phyloP scores from a whole-genome alignment of 1,140 invertebrate genomes.

The Coptotermes formosanus region DNA sequence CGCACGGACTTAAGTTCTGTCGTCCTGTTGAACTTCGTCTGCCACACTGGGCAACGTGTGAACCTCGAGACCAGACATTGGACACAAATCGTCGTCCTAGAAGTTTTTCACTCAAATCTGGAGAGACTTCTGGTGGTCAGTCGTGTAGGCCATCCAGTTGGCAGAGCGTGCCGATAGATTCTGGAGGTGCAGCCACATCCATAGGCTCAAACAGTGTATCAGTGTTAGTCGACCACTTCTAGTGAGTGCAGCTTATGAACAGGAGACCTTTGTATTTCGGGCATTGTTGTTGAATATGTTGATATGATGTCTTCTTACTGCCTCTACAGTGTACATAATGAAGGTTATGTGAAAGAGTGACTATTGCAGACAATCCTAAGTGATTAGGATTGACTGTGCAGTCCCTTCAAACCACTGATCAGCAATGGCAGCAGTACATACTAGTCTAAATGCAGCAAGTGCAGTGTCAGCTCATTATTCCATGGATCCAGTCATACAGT shows the following conservation, averaged over 20 bases:
- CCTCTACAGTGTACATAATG: too few species aligned
- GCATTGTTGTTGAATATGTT: too few species aligned
- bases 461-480: too few species aligned
- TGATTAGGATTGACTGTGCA: too few species aligned
- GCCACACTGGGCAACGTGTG: slow-evolving; percentile 62
- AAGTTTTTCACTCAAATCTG: slow-evolving; percentile 22
- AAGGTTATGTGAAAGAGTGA: too few species aligned
- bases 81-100: background rate
- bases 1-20: slow-evolving; percentile 84
- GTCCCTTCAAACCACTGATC: too few species aligned
- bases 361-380: too few species aligned
- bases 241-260: background rate
- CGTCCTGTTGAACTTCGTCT: slow-evolving; percentile 82
- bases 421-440: too few species aligned
- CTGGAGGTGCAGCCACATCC: background rate
- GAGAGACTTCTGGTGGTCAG: background rate
- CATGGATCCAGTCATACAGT: too few species aligned
- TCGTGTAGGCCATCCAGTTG: background rate
- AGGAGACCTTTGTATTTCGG: background rate
- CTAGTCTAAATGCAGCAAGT: too few species aligned
- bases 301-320: too few species aligned
- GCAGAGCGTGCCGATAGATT: background rate
- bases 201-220: slow-evolving; percentile 23
- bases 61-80: background rate
- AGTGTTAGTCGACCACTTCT: slow-evolving; percentile 27